Percentiles rank a stretch among this genome's conserved stretches.
These are phyloP conservation scores for Prosapia bicincta DNA, from an alignment of 2,888 invertebrate species.

Conservation along the genomic window DNA sequence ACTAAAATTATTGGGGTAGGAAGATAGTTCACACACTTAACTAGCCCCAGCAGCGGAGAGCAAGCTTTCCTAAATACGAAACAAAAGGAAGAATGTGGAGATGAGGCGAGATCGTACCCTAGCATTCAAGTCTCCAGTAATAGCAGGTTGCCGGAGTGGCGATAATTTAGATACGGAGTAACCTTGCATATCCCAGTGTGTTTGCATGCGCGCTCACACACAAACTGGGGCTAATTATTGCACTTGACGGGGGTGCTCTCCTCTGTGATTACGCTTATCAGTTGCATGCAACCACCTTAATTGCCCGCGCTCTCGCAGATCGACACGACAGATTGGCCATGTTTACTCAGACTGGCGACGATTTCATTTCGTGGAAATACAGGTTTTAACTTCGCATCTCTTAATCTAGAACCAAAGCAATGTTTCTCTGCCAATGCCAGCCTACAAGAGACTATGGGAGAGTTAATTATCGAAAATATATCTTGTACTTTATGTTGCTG, in stretches of 20 bases:
- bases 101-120: background rate
- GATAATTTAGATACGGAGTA: background rate
- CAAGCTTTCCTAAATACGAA: background rate
- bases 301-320: background rate
- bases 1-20: too few species aligned
- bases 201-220: background rate
- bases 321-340: background rate
- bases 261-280: background rate
- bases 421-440: background rate
- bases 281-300: constrained; percentile 2
- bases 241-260: background rate
- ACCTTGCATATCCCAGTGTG: background rate
- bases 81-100: background rate
- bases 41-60: background rate
- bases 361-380: constrained; percentile 2
- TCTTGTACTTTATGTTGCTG: too few species aligned
- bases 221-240: constrained; percentile 1
- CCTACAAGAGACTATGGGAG: background rate
- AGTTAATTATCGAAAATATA: background rate
- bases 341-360: background rate
- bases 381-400: constrained; percentile 2
- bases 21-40: background rate
- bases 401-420: background rate
- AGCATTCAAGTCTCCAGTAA: background rate
- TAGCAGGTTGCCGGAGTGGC: background rate